Evolutionary conservation across 2,888 invertebrate genomes (phyloP), one percentile per base, ranked within the genome.

Genomic region (Notodonta ziczac): DNA sequence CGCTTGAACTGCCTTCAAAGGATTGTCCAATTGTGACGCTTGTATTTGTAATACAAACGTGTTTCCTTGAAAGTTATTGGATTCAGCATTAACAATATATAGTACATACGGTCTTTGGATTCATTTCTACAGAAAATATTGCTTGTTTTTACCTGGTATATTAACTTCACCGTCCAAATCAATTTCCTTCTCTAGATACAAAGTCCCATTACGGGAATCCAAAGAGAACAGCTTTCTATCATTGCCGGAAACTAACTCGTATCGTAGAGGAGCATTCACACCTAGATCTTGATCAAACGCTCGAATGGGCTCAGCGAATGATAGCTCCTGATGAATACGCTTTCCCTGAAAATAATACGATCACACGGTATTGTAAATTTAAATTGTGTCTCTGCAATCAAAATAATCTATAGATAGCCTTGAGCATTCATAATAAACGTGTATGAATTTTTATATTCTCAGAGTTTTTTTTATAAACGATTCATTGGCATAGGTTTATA

Each of bases 261-360:
- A 98, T 0, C 96, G 94, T 0, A 98, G 92, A 0, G 96, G 94
- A 0, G 97, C 95, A 72, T 96, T 96, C 52, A 98, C 95, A 0
- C 96, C 97, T 2, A 94, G 79, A 84, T 98, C 98, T 84, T 97
- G 97, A 86, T 98, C 98, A 69, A 94, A 95, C 0, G 98, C 98
- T 72, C 95, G 95, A 54, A 98, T 97, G 2, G 96, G 95, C 0
- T 96, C 95, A 5, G 95, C 92, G 80, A 98, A 97, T 59, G 94
- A 87, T 1, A 98, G 88, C 67, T 96, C 96, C 70, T 95, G 94
- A 77, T 97, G 96, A 55, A 97, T 95, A 35, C 95, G 91, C 62
- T 95, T 95, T 5, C 97, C 96, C 97, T 97, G 85, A 46, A 82
- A 84, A 16, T 16, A 50, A 10, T 10, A 3, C 50, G 50, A 16